These are phyloP conservation scores for Sphaerolaimus hirsutus DNA, from an alignment of 2,888 invertebrate species.

Conservation along the genomic window DNA sequence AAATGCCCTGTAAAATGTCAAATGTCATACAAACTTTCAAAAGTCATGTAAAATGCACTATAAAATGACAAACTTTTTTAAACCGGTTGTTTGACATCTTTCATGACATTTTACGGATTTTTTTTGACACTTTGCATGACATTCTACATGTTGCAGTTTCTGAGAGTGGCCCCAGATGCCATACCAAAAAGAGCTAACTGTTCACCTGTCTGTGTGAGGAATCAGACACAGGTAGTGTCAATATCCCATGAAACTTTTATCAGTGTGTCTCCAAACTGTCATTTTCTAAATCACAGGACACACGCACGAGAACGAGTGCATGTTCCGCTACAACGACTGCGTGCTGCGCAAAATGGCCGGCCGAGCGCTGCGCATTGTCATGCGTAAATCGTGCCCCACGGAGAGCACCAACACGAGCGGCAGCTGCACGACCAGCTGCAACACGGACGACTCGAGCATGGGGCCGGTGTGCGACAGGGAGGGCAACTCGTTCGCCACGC, in stretches of 20 bases:
- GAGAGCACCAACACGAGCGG: background rate
- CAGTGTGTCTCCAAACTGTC: background rate
- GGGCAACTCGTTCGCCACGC: constrained; percentile 6
- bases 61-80: too few relatives aligned
- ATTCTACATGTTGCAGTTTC: too few relatives aligned
- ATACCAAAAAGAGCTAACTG: too few relatives aligned
- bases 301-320: constrained; percentile 10
- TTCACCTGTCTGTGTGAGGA: too few relatives aligned
- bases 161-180: too few relatives aligned
- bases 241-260: background rate
- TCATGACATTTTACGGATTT: too few relatives aligned
- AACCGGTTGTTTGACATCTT: too few relatives aligned
- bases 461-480: background rate
- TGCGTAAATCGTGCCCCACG: background rate
- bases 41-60: too few relatives aligned
- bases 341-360: constrained; percentile 7
- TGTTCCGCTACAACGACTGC: constrained; percentile 8
- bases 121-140: too few relatives aligned
- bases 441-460: background rate
- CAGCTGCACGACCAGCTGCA: background rate
- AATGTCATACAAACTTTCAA: too few relatives aligned
- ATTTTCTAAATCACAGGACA: constrained; percentile 9
- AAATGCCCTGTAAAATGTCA: too few relatives aligned
- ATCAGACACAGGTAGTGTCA: too few relatives aligned
- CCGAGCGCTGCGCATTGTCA: background rate